Percentiles rank a stretch among this genome's conserved stretches.
phyloP scores from a whole-genome alignment of 2,888 invertebrate genomes.

The Scaptomyza polygonia region DNA sequence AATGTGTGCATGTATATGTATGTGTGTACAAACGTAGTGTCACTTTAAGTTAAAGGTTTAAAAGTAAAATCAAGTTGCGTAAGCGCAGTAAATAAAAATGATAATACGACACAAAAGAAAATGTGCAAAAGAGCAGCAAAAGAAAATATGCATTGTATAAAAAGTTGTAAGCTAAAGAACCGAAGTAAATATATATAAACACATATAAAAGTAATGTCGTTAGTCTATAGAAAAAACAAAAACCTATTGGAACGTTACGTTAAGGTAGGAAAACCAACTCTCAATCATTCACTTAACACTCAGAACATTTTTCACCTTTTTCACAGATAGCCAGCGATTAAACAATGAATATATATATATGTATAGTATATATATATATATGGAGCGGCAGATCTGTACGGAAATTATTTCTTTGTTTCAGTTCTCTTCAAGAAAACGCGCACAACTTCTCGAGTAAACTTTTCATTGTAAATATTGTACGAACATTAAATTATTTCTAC shows the following conservation, averaged over 20 bases:
- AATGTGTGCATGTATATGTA: conserved; percentile 44
- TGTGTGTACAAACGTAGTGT: conserved; percentile 44
- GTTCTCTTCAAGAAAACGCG: conserved; percentile 55
- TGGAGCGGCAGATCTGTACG: conserved; percentile 25
- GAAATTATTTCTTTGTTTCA: conserved; percentile 10
- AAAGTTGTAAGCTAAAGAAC: conserved; percentile 54
- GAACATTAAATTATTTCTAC: conserved; percentile 16
- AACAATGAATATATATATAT: conserved; percentile 15
- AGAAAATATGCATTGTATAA: conserved; percentile 52
- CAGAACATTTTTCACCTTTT: conserved; percentile 12
- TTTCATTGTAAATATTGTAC: conserved; percentile 66
- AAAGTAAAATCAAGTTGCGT: conserved; percentile 30
- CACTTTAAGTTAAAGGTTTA: conserved; percentile 31
- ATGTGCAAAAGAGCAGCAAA: conserved; percentile 31
- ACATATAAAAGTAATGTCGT: conserved; percentile 40
- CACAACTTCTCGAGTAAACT: conserved; percentile 55
- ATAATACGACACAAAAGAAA: conserved; percentile 10
- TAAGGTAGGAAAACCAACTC: conserved; percentile 40
- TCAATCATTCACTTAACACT: conserved; percentile 14
- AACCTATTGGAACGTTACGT: conserved; percentile 35
- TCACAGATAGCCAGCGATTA: conserved; percentile 32
- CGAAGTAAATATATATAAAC: conserved; percentile 35
- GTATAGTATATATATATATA: conserved; percentile 12
- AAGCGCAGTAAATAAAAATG: conserved; percentile 38
- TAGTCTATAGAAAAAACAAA: conserved; percentile 48